Percentiles rank a stretch among this genome's conserved stretches.
These are phyloP conservation scores for Elaeidobius kamerunicus DNA, from an alignment of 2,888 invertebrate genomes.

Conservation along the genomic window DNA sequence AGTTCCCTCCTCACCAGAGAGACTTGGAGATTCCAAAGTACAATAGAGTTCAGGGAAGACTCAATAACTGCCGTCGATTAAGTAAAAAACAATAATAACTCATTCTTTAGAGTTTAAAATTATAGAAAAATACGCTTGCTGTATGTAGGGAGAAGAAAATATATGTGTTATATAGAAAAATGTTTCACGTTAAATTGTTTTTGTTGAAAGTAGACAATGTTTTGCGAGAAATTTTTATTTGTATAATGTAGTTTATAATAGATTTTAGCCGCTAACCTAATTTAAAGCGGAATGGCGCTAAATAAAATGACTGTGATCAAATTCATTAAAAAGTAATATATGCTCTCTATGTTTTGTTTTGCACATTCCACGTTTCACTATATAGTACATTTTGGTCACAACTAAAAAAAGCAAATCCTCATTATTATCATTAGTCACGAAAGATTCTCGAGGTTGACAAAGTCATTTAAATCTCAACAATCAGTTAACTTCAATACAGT, in stretches of 20 bases:
- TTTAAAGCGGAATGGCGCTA: constrained; percentile 32
- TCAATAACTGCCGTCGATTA: constrained; percentile 28
- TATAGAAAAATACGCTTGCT: background rate
- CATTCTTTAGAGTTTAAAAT: too few species aligned
- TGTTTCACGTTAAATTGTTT: too few species aligned
- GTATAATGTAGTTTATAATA: too few species aligned
- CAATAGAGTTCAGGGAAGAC: constrained; percentile 39
- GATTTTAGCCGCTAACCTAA: constrained; percentile 8
- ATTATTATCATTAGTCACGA: too few species aligned
- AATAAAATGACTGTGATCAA: constrained; percentile 44
- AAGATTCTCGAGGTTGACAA: too few species aligned
- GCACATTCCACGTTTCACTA: constrained; percentile 37
- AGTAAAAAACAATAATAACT: constrained; percentile 27
- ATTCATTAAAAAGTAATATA: constrained; percentile 26
- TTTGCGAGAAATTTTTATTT: too few species aligned
- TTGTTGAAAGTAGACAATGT: too few species aligned
- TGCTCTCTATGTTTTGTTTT: constrained; percentile 42
- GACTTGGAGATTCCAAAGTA: constrained; percentile 31
- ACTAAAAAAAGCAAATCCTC: too few species aligned
- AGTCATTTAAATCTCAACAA: too few species aligned
- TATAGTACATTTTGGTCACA: constrained; percentile 25
- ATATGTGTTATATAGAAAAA: background rate
- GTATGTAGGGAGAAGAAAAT: background rate
- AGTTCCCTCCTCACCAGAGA: constrained; percentile 9
- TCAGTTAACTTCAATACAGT: too few species aligned